phyloP scores from a whole-genome alignment of 2,113 vertebrate genomes.

The Ammodytes dubius region DNA sequence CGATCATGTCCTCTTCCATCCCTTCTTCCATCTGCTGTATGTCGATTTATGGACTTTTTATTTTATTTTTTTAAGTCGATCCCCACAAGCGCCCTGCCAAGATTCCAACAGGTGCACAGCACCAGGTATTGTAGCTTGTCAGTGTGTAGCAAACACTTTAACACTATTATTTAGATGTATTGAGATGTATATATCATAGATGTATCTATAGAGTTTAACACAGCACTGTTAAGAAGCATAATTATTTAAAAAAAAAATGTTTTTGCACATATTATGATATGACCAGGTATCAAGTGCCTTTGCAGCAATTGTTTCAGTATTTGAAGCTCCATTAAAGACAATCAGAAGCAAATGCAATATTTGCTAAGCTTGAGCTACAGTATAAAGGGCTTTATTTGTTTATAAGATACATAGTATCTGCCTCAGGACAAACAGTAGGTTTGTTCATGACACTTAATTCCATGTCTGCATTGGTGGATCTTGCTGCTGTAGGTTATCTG shows the following conservation, averaged over 20 bases:
- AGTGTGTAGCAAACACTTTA: conserved; percentile 24
- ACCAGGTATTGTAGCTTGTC: conserved; percentile 7
- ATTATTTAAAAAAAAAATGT: conserved; percentile 46
- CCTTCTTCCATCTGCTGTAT: conserved; percentile 9
- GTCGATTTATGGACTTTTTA: neutral
- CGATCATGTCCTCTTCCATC: conserved; percentile 45
- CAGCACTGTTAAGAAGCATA: conserved; percentile 59
- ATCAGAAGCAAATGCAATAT: conserved; percentile 37
- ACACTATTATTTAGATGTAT: conserved; percentile 36
- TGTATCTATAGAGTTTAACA: conserved; percentile 59
- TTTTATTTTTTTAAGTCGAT: conserved; percentile 12
- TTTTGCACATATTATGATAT: conserved; percentile 69
- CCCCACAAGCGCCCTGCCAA: neutral
- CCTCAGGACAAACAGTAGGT: conserved; percentile 20
- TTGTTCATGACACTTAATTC: conserved; percentile 27
- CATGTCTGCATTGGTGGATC: conserved; percentile 40
- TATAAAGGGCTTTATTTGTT: conserved; percentile 29
- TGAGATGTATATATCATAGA: conserved; percentile 39
- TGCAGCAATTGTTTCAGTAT: neutral
- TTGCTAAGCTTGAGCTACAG: conserved; percentile 29
- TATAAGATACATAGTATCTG: conserved; percentile 40
- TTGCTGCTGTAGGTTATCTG: conserved; percentile 67
- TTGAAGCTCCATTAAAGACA: conserved; percentile 44
- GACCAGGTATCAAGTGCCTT: conserved; percentile 25
- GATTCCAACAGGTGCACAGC: conserved; percentile 20